These are phyloP conservation scores for Ormyrus nitidulus DNA, from an alignment of 2,888 invertebrate species.

Conservation along the genomic window DNA sequence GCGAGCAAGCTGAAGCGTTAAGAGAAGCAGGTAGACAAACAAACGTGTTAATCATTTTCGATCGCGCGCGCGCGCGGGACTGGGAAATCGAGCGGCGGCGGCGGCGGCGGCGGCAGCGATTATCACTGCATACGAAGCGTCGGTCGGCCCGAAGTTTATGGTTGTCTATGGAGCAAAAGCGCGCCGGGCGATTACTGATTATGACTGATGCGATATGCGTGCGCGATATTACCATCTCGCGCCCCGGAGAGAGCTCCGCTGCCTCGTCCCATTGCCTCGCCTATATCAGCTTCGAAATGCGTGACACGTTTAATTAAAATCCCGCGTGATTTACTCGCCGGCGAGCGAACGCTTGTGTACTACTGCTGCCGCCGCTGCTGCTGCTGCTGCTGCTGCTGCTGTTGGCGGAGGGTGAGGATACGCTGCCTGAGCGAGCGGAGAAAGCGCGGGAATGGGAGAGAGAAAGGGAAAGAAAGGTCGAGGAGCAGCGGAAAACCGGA, in stretches of 20 bases:
- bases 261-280: slow-evolving; percentile 48
- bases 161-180: slow-evolving; percentile 53
- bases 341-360: slow-evolving; percentile 24
- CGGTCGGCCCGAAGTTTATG: slow-evolving; percentile 59
- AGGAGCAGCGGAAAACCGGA: slow-evolving; percentile 9
- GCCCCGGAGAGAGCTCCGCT: no score
- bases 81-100: slow-evolving; percentile 19
- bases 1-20: neutral
- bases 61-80: slow-evolving; percentile 17
- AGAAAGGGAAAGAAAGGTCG: slow-evolving; percentile 2
- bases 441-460: slow-evolving; percentile 29
- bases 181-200: slow-evolving; percentile 67
- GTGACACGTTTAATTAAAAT: slow-evolving; percentile 73
- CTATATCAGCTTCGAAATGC: slow-evolving; percentile 69
- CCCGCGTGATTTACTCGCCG: slow-evolving; percentile 69
- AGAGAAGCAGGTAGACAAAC: slow-evolving; percentile 53
- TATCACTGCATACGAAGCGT: slow-evolving; percentile 45
- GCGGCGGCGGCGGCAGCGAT: slow-evolving; percentile 33
- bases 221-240: slow-evolving; percentile 63
- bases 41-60: slow-evolving; percentile 59
- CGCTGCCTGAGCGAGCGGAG: slow-evolving; percentile 2
- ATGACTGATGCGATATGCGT: slow-evolving; percentile 70
- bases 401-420: neutral
- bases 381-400: no score
- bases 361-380: no score